Base-by-base conservation (phyloP, 1,140 invertebrate genomes). In the Ganaspis sp. region DNA sequence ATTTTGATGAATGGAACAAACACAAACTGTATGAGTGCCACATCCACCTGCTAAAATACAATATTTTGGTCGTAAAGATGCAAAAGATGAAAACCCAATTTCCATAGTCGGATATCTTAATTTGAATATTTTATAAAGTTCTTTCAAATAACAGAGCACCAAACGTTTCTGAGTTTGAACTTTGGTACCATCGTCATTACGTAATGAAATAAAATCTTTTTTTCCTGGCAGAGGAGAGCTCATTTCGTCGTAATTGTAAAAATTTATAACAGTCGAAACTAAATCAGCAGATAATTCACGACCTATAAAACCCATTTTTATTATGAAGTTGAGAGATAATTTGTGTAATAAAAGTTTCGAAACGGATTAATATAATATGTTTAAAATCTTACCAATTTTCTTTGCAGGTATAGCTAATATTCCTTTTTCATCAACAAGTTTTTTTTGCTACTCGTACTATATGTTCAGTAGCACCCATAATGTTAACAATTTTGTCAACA, bases 1-100 rank as follows among this genome's bases (percentile, higher is more conserved):
- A 70, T 70, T 70, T 70, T 8, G 69, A 70, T 70, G 69, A 34
- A 70, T 70, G 6, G 69, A 70, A n/a, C 69, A 70, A 38, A 70
- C 69, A 26, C 69, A 70, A 70, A 70, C 37, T 34, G 69, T 70
- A 17, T 70, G 69, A 34, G 69, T 70, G 11, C 69, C 69, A 38
- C 9, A 34, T 70, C 69, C 8, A 9, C 9, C 23, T 26, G n/a
- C n/a, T n/a, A n/a, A n/a, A n/a, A n/a, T n/a, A n/a, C n/a, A n/a
- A n/a, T n/a, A n/a, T n/a, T n/a, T n/a, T n/a, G n/a, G n/a, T n/a
- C n/a, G n/a, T n/a, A n/a, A n/a, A n/a, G n/a, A n/a, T n/a, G n/a
- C n/a, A 8, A 70, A 70, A 6, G 69, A 19, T 70, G 69, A 70
- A 70, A 70, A 70, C 29, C 69, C 69, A 70, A 70, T 70, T 70